These are phyloP conservation scores for Lampropteryx suffumata DNA, from an alignment of 2,888 invertebrate genomes.

Conservation along the genomic window DNA sequence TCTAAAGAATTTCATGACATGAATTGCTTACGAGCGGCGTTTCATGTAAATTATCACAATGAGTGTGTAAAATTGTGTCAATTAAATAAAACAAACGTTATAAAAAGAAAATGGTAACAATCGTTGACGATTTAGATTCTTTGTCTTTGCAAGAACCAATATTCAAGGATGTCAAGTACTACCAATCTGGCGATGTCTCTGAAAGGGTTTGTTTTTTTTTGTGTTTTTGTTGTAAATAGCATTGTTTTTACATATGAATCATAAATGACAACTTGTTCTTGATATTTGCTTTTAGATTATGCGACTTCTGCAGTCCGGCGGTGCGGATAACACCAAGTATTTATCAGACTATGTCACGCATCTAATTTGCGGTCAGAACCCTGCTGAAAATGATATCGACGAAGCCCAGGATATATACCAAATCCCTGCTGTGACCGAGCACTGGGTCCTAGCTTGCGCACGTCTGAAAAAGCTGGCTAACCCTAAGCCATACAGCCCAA, in stretches of 20 bases:
- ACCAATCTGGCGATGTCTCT: slow-evolving; percentile 90
- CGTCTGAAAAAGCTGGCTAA: slow-evolving; percentile 85
- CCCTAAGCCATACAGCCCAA: slow-evolving; percentile 89
- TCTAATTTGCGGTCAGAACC: slow-evolving; percentile 93
- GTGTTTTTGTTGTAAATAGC: slow-evolving; percentile 47
- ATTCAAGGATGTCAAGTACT: slow-evolving; percentile 93
- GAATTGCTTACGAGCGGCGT: slow-evolving; percentile 33
- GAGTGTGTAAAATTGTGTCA: slow-evolving; percentile 29
- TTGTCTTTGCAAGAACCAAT: slow-evolving; percentile 83
- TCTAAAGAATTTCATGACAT: slow-evolving; percentile 38
- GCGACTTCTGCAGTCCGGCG: slow-evolving; percentile 90
- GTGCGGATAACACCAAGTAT: slow-evolving; percentile 94
- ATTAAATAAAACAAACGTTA: slow-evolving; percentile 27
- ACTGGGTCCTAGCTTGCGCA: slow-evolving; percentile 91
- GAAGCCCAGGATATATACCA: slow-evolving; percentile 97
- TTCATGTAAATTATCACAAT: slow-evolving; percentile 30
- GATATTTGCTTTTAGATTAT: slow-evolving; percentile 83
- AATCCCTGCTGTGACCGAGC: slow-evolving; percentile 93
- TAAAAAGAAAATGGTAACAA: slow-evolving; percentile 79
- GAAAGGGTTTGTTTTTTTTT: slow-evolving; percentile 85
- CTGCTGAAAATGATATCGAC: slow-evolving; percentile 92
- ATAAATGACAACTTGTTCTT: slow-evolving; percentile 28
- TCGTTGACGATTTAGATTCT: slow-evolving; percentile 79
- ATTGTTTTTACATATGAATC: slow-evolving; percentile 46
- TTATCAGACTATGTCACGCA: slow-evolving; percentile 96